Base-by-base conservation (phyloP, 37 sponge, comb jelly and placozoan species). In the Ianthella basta region DNA sequence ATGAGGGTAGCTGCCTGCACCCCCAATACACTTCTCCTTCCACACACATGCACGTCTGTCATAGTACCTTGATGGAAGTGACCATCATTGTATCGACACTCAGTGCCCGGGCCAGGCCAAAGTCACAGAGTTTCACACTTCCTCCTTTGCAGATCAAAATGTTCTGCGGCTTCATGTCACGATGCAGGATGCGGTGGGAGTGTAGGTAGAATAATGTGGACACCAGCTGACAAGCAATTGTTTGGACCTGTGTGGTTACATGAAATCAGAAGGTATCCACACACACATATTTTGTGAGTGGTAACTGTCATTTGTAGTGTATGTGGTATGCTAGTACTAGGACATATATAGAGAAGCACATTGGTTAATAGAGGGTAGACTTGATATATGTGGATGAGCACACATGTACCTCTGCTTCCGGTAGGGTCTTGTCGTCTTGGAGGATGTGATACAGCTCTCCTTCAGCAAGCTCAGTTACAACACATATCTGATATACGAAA, bases 101-200 rank as follows among this genome's bases (percentile, higher is more conserved):
- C 95, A 97, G 92, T 14, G 92, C 95, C 44, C 98, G 85, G 18
- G 98, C 98, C 85, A 97, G 93, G 25, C 98, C 98, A 87, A 97
- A 97, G 70, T 97, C 98, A 84, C 98, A 97, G 27, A 97, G 89
- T 50, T 97, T 97, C 33, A 94, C 79, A 2, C 59, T 32, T 32
- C 98, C 96, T 54, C 84, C 88, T 44, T 92, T 92, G 25, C 93
- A 94, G n/a, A 97, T 61, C 39, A 97, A 91, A 15, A 97, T 91
- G 75, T 97, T 97, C 80, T 97, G 98, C n/a, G 98, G 98, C 72
- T 97, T 97, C 95, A 97, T 97, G 87, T 97, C 98, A 18, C 98
- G 79, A 74, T 97, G 98, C 0, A 97, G 88, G 73, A 97, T 97
- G 18, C 96, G 88, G 36, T 91, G 88, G 19, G 98, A 95, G 77